Percentiles rank a stretch among this genome's conserved stretches.
These are phyloP conservation scores for Cuculus canorus DNA, from an alignment of 2,797 vertebrate genomes.

Conservation along the genomic window DNA sequence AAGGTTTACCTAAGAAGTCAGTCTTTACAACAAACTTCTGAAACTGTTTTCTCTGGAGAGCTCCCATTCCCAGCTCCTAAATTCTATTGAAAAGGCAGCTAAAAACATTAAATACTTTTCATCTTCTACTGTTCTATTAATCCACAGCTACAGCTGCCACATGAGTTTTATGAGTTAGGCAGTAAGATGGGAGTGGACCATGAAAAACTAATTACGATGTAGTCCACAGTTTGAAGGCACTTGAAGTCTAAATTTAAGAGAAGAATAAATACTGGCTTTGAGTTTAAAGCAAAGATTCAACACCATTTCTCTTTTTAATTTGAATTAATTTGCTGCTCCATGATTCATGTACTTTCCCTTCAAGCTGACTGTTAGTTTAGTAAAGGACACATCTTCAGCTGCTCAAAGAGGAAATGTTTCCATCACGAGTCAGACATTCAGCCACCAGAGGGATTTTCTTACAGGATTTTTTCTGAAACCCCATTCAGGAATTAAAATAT, in stretches of 20 bases:
- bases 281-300: constrained; percentile 9
- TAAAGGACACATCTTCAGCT: constrained; percentile 7
- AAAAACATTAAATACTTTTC: neutral
- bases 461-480: neutral
- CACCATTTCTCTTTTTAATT: constrained; percentile 10
- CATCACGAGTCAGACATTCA: neutral
- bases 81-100: neutral
- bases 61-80: neutral
- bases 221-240: neutral
- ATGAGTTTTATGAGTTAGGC: neutral
- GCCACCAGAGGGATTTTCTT: neutral
- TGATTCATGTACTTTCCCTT: constrained; percentile 30
- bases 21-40: neutral
- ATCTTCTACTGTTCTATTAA: neutral
- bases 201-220: neutral
- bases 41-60: neutral
- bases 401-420: neutral
- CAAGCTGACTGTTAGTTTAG: constrained; percentile 40
- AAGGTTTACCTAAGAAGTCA: fast-evolving
- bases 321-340: constrained; percentile 29
- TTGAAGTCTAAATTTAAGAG: neutral
- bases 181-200: neutral
- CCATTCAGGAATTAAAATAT: neutral
- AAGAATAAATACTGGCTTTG: constrained; percentile 21
- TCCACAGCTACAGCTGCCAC: neutral